Percentiles rank a stretch among this genome's conserved stretches.
phyloP scores from a whole-genome alignment of 2,888 invertebrate genomes.

The Phengaris arion region DNA sequence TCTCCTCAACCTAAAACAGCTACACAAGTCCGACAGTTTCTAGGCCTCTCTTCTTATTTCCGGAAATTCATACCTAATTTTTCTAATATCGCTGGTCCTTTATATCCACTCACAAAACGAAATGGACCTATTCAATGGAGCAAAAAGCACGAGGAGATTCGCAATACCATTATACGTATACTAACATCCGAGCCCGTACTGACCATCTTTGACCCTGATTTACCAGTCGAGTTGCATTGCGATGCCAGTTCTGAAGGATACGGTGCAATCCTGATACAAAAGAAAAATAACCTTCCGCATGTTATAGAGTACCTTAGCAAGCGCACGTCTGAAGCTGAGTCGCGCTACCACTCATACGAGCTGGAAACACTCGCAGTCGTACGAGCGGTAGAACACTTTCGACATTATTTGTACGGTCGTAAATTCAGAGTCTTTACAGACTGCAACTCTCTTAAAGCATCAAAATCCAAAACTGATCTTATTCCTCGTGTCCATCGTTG shows the following conservation, averaged over 20 bases:
- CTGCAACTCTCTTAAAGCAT: background rate
- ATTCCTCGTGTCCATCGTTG: too few relatives aligned
- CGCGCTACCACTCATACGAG: background rate
- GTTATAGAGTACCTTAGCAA: too few relatives aligned
- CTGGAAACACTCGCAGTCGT: background rate
- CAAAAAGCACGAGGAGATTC: too few relatives aligned
- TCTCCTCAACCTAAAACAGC: slow-evolving; percentile 6
- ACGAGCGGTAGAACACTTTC: background rate
- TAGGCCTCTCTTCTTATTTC: slow-evolving; percentile 40
- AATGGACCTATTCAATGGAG: too few relatives aligned
- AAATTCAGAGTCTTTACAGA: background rate
- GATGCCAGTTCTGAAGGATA: too few relatives aligned
- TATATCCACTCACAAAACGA: slow-evolving; percentile 42
- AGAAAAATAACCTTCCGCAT: too few relatives aligned
- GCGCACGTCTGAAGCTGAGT: background rate
- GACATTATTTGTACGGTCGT: background rate
- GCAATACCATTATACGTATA: too few relatives aligned
- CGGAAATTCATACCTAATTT: slow-evolving; percentile 39
- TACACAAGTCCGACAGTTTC: slow-evolving; percentile 39
- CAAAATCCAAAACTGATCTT: background rate
- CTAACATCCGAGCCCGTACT: too few relatives aligned
- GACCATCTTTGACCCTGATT: too few relatives aligned
- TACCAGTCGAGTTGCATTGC: too few relatives aligned
- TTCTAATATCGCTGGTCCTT: slow-evolving; percentile 36
- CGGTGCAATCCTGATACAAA: too few relatives aligned